Evolutionary conservation across 1,140 invertebrate genomes (phyloP).

Genomic region (fruit fly (Drosophila melanogaster)): DNA sequence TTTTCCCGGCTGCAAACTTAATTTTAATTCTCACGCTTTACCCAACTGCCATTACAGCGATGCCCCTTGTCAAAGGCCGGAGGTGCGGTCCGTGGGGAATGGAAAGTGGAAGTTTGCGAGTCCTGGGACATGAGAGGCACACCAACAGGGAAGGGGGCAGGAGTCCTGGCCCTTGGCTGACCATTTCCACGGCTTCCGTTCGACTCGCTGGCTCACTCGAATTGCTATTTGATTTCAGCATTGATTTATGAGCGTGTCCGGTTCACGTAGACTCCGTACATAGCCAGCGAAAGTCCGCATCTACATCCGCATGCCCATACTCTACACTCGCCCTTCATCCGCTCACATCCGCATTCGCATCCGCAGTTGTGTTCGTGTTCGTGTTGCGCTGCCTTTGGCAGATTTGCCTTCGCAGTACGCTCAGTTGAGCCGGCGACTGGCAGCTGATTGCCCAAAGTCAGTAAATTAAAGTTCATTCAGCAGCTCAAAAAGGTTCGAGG

Average conservation of each 20-base stretch:
- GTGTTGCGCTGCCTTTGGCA: slow-evolving; percentile 64
- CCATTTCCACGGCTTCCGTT: slow-evolving; percentile 74
- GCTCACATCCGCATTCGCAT: slow-evolving; percentile 11
- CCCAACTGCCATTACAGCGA: slow-evolving; percentile 58
- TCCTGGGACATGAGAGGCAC: background rate
- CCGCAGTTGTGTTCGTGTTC: slow-evolving; percentile 32
- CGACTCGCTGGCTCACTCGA: slow-evolving; percentile 25
- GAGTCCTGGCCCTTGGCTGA: slow-evolving; percentile 51
- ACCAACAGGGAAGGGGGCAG: background rate
- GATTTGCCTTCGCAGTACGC: slow-evolving; percentile 62
- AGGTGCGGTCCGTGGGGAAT: slow-evolving; percentile 14
- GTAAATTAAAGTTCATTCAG: slow-evolving; percentile 80
- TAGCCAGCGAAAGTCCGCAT: slow-evolving; percentile 36
- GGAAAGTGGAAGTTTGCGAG: background rate
- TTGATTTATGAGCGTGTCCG: slow-evolving; percentile 82
- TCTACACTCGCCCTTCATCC: background rate
- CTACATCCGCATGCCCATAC: too few species aligned
- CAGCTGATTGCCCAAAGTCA: slow-evolving; percentile 81
- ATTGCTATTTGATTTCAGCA: slow-evolving; percentile 82
- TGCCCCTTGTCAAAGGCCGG: slow-evolving; percentile 65
- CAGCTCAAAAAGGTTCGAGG: slow-evolving; percentile 36
- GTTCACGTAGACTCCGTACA: slow-evolving; percentile 63
- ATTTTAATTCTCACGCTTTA: slow-evolving; percentile 75
- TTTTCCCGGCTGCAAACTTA: slow-evolving; percentile 57
- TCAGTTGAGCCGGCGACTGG: slow-evolving; percentile 59